A percentile compares a stretch with the other conserved stretches of the same genome.
phyloP scores from a whole-genome alignment of 2,888 invertebrate species.

The Leptodirus hochenwartii region DNA sequence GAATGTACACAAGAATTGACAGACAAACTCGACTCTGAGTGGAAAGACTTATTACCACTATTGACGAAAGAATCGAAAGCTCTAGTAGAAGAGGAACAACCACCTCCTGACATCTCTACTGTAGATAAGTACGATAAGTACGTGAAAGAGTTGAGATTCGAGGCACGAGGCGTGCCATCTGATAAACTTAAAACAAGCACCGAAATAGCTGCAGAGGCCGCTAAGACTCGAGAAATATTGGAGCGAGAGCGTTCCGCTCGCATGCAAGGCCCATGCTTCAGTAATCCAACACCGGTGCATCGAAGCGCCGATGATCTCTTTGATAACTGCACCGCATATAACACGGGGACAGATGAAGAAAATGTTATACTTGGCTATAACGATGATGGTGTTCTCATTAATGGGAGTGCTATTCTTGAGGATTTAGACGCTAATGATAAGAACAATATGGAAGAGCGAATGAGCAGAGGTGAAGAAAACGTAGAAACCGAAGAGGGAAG shows the following conservation, averaged over 20 bases:
- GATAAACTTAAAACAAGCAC: conserved; percentile 71
- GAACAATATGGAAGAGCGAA: conserved; percentile 17
- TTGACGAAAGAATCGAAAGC: conserved; percentile 40
- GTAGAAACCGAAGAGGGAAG: conserved; percentile 16
- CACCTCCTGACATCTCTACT: conserved; percentile 17
- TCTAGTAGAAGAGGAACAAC: conserved; percentile 18
- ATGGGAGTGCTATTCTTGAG: conserved; percentile 21
- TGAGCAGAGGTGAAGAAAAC: conserved; percentile 24
- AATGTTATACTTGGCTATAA: conserved; percentile 21
- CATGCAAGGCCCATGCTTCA: conserved; percentile 46
- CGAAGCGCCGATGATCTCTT: conserved; percentile 74
- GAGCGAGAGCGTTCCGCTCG: conserved; percentile 61
- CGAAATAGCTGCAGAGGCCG: conserved; percentile 66
- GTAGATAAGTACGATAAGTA: conserved; percentile 65
- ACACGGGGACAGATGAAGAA: conserved; percentile 27
- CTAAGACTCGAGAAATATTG: conserved; percentile 23
- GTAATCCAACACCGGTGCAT: conserved; percentile 29
- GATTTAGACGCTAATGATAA: conserved; percentile 15
- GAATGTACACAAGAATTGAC: conserved; percentile 68
- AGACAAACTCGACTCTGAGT: conserved; percentile 63
- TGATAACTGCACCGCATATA: conserved; percentile 55
- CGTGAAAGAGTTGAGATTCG: conserved; percentile 65
- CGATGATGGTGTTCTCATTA: conserved; percentile 23
- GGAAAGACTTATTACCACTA: conserved; percentile 57
- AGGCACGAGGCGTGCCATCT: conserved; percentile 57